Base-by-base conservation (phyloP, 2,888 invertebrate species). In the Megamerina dolium region DNA sequence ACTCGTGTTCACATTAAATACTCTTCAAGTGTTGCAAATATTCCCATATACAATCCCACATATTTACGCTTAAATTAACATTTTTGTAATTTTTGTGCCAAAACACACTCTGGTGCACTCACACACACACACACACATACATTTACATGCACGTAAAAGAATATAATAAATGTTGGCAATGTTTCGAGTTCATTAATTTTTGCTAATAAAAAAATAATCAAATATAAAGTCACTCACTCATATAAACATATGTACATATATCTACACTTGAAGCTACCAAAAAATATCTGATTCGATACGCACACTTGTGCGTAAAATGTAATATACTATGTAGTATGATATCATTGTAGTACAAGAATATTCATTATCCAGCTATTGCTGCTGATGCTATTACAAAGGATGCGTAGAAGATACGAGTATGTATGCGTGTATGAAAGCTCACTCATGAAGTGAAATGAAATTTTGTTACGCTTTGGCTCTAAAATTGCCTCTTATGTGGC, bases 281-380 rank as follows among this genome's bases (percentile, higher is more conserved):
- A 57, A 58, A 50, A 60, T 66, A 68, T 66, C 56, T 48, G 46
- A 64, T 68, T 65, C 57, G 61, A 50, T 45, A 64, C 62, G 68
- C 62, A 57, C 68, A 68, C 69, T 68, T 68, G 66, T 63, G 52
- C 48, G 39, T 30, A 18, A 18, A 33, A 30, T 5, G 2, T 20
- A 13, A 12, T 8, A 36, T 14, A 31, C 12, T 13, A 14, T 14
- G 16, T 3, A n/a, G 13, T 9, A 30, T 5, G 16, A 14, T 3
- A 4, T 31, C 3, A 16, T 9, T 13, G 14, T 13, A 27, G 9
- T 6, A 23, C 26, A 14, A 14, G 18, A 37, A 37, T 27, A 37
- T 37, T 37, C 37, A 37, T 37, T 14, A 37, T 29, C 37, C 37
- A 23, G 27, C 17, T 14, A 17, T 13, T 13, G 30, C 30, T 16